Evolutionary conservation across 2,113 vertebrate genomes (phyloP).

Genomic region (Polyodon spathula): DNA sequence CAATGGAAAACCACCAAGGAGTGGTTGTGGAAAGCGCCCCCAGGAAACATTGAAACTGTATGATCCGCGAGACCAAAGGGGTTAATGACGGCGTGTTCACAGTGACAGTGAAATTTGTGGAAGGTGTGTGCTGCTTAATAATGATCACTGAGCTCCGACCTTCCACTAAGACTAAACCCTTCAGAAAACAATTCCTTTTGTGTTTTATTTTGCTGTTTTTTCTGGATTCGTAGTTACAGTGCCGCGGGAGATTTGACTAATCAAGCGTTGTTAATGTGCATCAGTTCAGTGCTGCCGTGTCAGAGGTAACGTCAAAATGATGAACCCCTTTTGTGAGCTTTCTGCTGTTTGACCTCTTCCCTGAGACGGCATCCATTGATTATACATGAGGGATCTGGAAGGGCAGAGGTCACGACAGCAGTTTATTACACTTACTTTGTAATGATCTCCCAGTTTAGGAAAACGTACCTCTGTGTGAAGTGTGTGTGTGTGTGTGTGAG

Average conservation of each 20-base stretch:
- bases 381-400: slow-evolving; percentile 36
- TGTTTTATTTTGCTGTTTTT: slow-evolving; percentile 40
- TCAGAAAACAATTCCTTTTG: slow-evolving; percentile 37
- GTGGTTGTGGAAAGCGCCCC: neutral
- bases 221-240: slow-evolving; percentile 18
- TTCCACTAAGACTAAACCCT: slow-evolving; percentile 43
- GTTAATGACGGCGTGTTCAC: neutral
- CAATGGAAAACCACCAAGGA: too few species aligned
- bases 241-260: slow-evolving; percentile 32
- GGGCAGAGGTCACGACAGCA: slow-evolving; percentile 45
- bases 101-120: neutral
- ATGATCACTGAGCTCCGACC: slow-evolving; percentile 55
- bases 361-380: slow-evolving; percentile 33
- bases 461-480: slow-evolving; percentile 16
- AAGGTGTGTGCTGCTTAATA: slow-evolving; percentile 26
- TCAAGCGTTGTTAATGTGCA: slow-evolving; percentile 36
- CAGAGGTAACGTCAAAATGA: slow-evolving; percentile 31
- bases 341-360: slow-evolving; percentile 39
- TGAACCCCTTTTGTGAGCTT: slow-evolving; percentile 40
- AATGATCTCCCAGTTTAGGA: slow-evolving; percentile 36
- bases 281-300: slow-evolving; percentile 35
- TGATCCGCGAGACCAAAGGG: neutral
- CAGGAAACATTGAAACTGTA: neutral
- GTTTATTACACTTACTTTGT: slow-evolving; percentile 50
- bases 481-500: neutral